phyloP scores from a whole-genome alignment of 2,797 vertebrate genomes.

The Acipenser oxyrinchus region DNA sequence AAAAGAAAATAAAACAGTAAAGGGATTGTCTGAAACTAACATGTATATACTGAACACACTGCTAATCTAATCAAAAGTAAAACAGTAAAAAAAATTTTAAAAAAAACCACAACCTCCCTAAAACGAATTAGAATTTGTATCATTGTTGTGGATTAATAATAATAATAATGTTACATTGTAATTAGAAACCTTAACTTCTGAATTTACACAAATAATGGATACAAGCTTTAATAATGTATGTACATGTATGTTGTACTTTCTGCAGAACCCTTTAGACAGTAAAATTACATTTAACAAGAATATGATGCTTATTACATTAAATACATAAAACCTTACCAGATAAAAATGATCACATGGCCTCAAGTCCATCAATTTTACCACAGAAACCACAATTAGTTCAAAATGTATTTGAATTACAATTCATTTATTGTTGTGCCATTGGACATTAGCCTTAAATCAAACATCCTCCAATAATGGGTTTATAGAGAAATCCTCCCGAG shows the following conservation, averaged over 20 bases:
- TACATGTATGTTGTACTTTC: no score
- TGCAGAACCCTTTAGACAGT: no score
- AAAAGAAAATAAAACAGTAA: slow-evolving; percentile 46
- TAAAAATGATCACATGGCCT: slow-evolving; percentile 1
- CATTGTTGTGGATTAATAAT: no score
- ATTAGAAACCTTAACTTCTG: no score
- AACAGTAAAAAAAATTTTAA: slow-evolving; percentile 8
- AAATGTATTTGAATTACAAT: neutral
- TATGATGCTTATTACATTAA: slow-evolving; percentile 6
- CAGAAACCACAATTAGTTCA: neutral
- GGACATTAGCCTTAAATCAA: neutral
- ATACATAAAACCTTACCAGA: neutral
- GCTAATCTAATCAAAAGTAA: slow-evolving; percentile 44
- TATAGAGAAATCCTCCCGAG: neutral
- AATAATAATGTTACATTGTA: no score
- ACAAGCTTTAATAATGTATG: no score
- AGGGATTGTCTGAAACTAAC: slow-evolving; percentile 34
- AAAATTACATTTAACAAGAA: slow-evolving; percentile 3
- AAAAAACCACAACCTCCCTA: no score
- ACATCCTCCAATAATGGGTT: neutral
- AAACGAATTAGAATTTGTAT: no score
- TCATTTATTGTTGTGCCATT: neutral
- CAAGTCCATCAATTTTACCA: neutral
- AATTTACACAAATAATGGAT: no score
- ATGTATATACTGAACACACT: slow-evolving; percentile 27